Conservation (phyloP, 2,888 invertebrate genomes). For the Dynastes tityus region DNA sequence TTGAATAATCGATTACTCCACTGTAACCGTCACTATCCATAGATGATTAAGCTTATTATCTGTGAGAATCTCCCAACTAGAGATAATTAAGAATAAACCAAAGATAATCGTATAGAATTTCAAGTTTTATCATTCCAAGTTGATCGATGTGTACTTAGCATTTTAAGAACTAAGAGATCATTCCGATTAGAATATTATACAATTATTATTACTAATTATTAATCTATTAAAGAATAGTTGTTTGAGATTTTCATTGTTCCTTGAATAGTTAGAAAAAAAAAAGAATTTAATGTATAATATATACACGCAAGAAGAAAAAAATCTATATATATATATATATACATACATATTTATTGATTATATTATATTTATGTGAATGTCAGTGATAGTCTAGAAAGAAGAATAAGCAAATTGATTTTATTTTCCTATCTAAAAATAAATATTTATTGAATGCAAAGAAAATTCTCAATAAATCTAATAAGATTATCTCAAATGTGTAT, state of each 20-base stretch:
- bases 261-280: conserved; percentile 17
- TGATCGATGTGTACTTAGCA: conserved; percentile 27
- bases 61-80: neutral
- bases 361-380: conserved; percentile 11
- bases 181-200: conserved; percentile 20
- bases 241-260: conserved; percentile 49
- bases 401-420: conserved; percentile 38
- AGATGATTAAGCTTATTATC: no score
- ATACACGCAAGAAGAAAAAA: conserved; percentile 16
- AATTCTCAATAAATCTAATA: neutral
- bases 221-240: conserved; percentile 5
- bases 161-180: conserved; percentile 13
- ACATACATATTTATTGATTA: conserved; percentile 13
- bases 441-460: conserved; percentile 17
- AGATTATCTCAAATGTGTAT: neutral
- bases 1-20: no score
- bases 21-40: no score
- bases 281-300: conserved; percentile 26
- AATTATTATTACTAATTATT: conserved; percentile 22
- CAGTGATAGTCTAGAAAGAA: conserved; percentile 27
- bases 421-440: conserved; percentile 39
- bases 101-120: conserved; percentile 34
- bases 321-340: neutral
- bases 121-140: conserved; percentile 46
- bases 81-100: conserved; percentile 23